A percentile compares a stretch with the other conserved stretches of the same genome.
Evolutionary conservation across 2,888 invertebrate genomes (phyloP).

Genomic region (Tenthredo mesomela): DNA sequence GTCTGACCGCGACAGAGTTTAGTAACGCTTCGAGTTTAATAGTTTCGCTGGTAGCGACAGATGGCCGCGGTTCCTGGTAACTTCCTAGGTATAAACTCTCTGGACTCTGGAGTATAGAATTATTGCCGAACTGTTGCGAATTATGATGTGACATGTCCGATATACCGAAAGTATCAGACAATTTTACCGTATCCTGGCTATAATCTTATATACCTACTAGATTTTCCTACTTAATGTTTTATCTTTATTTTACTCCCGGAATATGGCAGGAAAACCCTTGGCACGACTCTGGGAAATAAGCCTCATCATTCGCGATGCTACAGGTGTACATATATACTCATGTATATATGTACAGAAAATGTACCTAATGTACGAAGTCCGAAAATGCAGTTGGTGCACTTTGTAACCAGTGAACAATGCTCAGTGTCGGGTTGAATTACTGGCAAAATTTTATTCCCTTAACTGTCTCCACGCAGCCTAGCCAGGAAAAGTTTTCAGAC

Average conservation of each 20-base stretch:
- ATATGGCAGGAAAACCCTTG: background rate
- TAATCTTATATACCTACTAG: background rate
- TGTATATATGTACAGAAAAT: background rate
- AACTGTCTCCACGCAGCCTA: background rate
- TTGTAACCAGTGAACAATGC: slow-evolving; percentile 38
- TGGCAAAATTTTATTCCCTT: slow-evolving; percentile 25
- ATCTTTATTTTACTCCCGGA: background rate
- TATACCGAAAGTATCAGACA: background rate
- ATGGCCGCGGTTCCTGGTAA: slow-evolving; percentile 3
- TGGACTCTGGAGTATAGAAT: slow-evolving; percentile 23
- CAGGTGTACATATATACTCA: slow-evolving; percentile 5
- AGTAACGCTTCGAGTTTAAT: slow-evolving; percentile 45
- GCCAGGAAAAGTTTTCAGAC: slow-evolving; percentile 40
- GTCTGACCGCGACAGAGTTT: slow-evolving; percentile 40
- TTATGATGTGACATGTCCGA: slow-evolving; percentile 21
- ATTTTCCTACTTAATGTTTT: background rate
- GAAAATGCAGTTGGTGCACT: slow-evolving; percentile 4
- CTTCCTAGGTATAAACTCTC: slow-evolving; percentile 34
- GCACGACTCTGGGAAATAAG: background rate
- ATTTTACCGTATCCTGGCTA: background rate
- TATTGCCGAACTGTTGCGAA: slow-evolving; percentile 27
- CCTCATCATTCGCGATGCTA: background rate
- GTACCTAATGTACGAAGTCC: background rate
- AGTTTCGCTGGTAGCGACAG: slow-evolving; percentile 36
- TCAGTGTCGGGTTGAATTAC: slow-evolving; percentile 16